Evolutionary conservation across 2,888 invertebrate species (phyloP).

Genomic region (Antheraea assamensis): DNA sequence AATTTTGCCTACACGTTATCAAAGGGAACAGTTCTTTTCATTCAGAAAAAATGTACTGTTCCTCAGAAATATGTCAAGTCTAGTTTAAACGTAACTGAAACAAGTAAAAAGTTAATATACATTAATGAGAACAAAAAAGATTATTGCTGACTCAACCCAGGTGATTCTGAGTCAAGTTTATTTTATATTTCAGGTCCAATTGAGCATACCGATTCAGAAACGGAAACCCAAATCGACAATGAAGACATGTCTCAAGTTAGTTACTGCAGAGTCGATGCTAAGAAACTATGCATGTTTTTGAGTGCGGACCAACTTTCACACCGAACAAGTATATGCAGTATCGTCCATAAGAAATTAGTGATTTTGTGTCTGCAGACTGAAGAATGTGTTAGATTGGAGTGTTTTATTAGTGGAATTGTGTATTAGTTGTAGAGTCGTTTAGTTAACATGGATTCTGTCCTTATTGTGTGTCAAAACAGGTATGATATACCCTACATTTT

Average conservation of each 20-base stretch:
- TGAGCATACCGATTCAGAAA: constrained; percentile 74
- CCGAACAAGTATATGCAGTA: constrained; percentile 87
- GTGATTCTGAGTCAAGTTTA: neutral
- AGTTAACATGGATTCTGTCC: neutral
- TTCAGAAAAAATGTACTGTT: too few relatives aligned
- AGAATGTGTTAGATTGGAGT: constrained; percentile 89
- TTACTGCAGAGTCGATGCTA: constrained; percentile 87
- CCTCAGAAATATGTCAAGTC: too few relatives aligned
- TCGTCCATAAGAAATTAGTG: constrained; percentile 87
- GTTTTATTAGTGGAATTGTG: constrained; percentile 88
- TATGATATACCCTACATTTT: neutral
- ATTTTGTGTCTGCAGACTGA: constrained; percentile 88
- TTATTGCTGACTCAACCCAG: too few relatives aligned
- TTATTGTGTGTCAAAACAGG: neutral
- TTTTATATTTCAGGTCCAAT: constrained; percentile 61
- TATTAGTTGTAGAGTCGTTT: constrained; percentile 41
- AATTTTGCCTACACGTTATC: too few relatives aligned
- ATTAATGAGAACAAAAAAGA: too few relatives aligned
- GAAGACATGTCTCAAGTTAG: constrained; percentile 64
- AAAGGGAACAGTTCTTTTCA: too few relatives aligned
- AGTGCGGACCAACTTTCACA: constrained; percentile 90
- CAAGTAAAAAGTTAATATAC: too few relatives aligned
- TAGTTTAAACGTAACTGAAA: too few relatives aligned
- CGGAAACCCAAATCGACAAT: constrained; percentile 64
- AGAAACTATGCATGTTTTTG: constrained; percentile 90